Evolutionary conservation across 2,888 invertebrate species (phyloP).

Genomic region (Patella ulyssiponensis): DNA sequence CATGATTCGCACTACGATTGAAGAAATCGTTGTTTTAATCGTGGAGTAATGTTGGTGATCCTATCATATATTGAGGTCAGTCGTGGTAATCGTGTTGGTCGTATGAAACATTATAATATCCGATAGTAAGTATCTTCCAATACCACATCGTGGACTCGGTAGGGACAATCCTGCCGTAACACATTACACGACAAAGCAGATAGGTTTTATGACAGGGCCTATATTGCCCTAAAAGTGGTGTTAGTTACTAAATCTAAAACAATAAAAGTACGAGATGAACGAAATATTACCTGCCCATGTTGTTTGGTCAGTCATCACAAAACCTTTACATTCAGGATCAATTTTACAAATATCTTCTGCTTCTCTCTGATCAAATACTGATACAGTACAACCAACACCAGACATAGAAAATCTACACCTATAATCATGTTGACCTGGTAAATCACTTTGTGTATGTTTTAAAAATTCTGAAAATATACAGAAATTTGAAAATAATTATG

Average conservation of each 20-base stretch:
- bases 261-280: too few relatives aligned
- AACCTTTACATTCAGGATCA: constrained; percentile 66
- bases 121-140: too few relatives aligned
- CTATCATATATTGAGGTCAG: too few relatives aligned
- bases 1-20: too few relatives aligned
- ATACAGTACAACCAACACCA: constrained; percentile 68
- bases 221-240: too few relatives aligned
- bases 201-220: background rate
- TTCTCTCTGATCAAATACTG: constrained; percentile 68
- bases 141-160: too few relatives aligned
- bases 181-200: background rate
- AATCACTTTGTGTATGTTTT: constrained; percentile 48
- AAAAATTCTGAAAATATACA: constrained; percentile 50
- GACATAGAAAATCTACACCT: constrained; percentile 67
- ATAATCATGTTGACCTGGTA: constrained; percentile 70
- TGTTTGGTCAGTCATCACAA: constrained; percentile 63
- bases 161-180: too few relatives aligned
- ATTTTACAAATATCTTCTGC: constrained; percentile 68
- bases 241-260: background rate
- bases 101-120: too few relatives aligned
- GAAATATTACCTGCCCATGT: constrained; percentile 69
- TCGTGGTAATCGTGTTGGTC: too few relatives aligned
- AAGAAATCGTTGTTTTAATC: too few relatives aligned
- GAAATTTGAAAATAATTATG: background rate
- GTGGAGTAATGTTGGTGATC: too few relatives aligned